Conservation (phyloP, 1,140 invertebrate genomes). For the Pomacea maculata region DNA sequence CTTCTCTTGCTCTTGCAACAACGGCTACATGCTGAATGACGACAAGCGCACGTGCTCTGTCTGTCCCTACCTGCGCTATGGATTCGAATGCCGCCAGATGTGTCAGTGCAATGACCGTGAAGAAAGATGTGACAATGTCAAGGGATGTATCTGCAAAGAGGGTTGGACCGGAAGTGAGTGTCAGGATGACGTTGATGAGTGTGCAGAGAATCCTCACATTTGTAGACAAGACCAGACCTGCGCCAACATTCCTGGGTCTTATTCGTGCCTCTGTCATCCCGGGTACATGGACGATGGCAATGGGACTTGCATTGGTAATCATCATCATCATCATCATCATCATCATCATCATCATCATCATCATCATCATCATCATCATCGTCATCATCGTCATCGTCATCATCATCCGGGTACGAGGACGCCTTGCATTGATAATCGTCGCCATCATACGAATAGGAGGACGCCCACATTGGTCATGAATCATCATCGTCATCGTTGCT, state of each 20-base stretch:
- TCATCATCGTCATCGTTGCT: no score
- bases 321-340: not conserved
- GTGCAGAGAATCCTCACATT: not conserved
- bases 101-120: not conserved
- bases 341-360: not conserved
- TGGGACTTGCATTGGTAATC: not conserved
- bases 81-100: not conserved
- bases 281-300: not conserved
- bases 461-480: no score
- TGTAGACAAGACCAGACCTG: not conserved
- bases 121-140: conserved; percentile 8
- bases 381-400: not conserved
- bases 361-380: not conserved
- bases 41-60: not conserved
- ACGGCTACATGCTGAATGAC: conserved; percentile 18
- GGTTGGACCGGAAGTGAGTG: conserved; percentile 37
- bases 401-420: not conserved
- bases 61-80: not conserved
- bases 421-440: no score
- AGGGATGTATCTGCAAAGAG: conserved; percentile 30
- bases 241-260: not conserved
- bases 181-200: conserved; percentile 37
- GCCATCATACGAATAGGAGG: no score
- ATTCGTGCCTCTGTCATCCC: not conserved
- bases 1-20: conserved; percentile 29